Percentiles rank a stretch among this genome's conserved stretches.
Conservation (phyloP, 2,888 invertebrate genomes). For the Calephelis perditalis region DNA sequence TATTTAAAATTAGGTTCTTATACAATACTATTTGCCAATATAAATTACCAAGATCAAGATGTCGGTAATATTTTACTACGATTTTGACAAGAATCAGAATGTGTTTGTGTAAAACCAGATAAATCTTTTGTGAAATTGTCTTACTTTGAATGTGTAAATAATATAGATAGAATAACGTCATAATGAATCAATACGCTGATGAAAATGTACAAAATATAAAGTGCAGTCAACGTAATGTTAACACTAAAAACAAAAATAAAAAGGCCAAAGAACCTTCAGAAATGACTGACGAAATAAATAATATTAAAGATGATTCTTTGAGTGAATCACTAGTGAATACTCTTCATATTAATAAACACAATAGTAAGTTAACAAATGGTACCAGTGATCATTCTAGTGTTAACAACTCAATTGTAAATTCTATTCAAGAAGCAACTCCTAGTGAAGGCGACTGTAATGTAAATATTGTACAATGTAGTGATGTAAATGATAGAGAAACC, state of each 20-base stretch:
- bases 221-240: constrained; percentile 61
- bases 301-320: constrained; percentile 57
- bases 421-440: constrained; percentile 41
- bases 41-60: constrained; percentile 62
- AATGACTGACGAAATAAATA: constrained; percentile 52
- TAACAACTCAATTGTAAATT: constrained; percentile 39
- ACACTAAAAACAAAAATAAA: constrained; percentile 65
- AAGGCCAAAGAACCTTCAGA: constrained; percentile 72
- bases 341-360: constrained; percentile 63
- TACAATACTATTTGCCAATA: constrained; percentile 37
- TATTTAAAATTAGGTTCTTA: constrained; percentile 36
- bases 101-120: constrained; percentile 54
- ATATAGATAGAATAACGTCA: constrained; percentile 57
- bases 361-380: constrained; percentile 69
- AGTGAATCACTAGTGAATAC: constrained; percentile 61
- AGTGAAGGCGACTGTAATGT: constrained; percentile 47
- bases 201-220: constrained; percentile 62
- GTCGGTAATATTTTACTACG: constrained; percentile 69
- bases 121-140: constrained; percentile 48
- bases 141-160: constrained; percentile 64
- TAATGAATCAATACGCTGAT: constrained; percentile 65
- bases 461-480: constrained; percentile 66
- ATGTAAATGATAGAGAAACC: constrained; percentile 29
- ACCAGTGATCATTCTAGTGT: constrained; percentile 59
- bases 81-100: constrained; percentile 60